phyloP scores from a whole-genome alignment of 2,113 vertebrate genomes.

The Hirundichthys speculiger region DNA sequence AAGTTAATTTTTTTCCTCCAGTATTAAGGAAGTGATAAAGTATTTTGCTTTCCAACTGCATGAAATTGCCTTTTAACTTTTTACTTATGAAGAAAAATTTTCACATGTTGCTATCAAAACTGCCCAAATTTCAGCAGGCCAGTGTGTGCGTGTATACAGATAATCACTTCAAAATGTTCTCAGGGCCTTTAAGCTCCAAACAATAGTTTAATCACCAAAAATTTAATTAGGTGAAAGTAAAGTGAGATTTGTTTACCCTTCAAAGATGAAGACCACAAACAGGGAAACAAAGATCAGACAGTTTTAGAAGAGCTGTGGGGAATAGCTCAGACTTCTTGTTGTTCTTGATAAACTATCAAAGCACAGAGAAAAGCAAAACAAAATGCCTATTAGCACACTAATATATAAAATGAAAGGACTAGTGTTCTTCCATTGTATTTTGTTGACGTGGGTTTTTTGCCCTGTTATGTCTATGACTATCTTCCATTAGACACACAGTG shows the following conservation, averaged over 20 bases:
- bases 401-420: conserved; percentile 2
- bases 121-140: too few relatives aligned
- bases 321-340: conserved; percentile 12
- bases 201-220: background rate
- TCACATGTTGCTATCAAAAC: too few relatives aligned
- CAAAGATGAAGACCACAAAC: conserved; percentile 31
- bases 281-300: conserved; percentile 22
- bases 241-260: conserved; percentile 28
- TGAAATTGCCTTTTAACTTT: too few relatives aligned
- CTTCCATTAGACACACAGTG: conserved; percentile 8
- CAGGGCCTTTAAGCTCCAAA: conserved; percentile 1
- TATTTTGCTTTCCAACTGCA: too few relatives aligned
- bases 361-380: background rate
- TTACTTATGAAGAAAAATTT: too few relatives aligned
- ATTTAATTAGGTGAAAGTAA: conserved; percentile 6
- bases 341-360: conserved; percentile 31
- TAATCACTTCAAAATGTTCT: background rate
- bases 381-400: conserved; percentile 20
- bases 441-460: conserved; percentile 4
- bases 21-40: too few relatives aligned
- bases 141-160: too few relatives aligned
- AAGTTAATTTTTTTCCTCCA: too few relatives aligned
- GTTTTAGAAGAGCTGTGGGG: conserved; percentile 17
- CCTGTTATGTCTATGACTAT: background rate
- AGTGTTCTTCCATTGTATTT: conserved; percentile 1